Base-by-base conservation (phyloP, 2,888 invertebrate species). In the Eristalinus sepulchralis region DNA sequence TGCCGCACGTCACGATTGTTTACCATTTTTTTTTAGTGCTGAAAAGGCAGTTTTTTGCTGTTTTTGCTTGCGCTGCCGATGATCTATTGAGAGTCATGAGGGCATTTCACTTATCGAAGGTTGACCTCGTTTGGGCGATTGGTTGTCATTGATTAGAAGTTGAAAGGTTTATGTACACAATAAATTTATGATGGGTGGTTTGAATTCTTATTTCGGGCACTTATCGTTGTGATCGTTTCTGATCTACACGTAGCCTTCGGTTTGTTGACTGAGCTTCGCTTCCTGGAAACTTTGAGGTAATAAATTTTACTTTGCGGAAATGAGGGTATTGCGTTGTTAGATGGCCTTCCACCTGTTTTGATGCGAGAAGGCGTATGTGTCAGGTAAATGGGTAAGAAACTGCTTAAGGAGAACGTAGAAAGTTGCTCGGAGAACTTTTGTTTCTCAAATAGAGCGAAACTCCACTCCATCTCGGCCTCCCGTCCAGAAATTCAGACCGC, bases 81-180 rank as follows among this genome's bases (percentile, higher is more conserved):
- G 47, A 34, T 33, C 55, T 73, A 24, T 63, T 53, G 63, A 6
- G 33, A 33, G 20, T 62, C 13, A 20, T 31, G 47, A 53, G 31
- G 13, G n/a, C 13, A 20, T 27, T 67, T 55, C 22, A 33, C 13
- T 70, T 70, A 53, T 60, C 59, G 6, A 11, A 20, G 59, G 59
- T 59, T 70, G 59, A 59, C 70, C 59, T 17, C 17, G 36, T 34
- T 57, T 20, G 39, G 27, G 70, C 24, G 17, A 39, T 17, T 11
- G 27, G 39, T 39, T 47, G 47, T 17, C 47, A 47, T 17, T 47
- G 70, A 70, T 70, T 70, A 70, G 59, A 36, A 70, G 22, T 70
- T 59, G 36, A 70, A 59, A 33, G 57, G 24, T 70, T 70, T 70
- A 59, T 70, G 59, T 36, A 70, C 59, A 39, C 59, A 70, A 17